Percentiles rank a stretch among this genome's conserved stretches.
Conservation (phyloP, 2,888 invertebrate species). For the Mythimna pallens region DNA sequence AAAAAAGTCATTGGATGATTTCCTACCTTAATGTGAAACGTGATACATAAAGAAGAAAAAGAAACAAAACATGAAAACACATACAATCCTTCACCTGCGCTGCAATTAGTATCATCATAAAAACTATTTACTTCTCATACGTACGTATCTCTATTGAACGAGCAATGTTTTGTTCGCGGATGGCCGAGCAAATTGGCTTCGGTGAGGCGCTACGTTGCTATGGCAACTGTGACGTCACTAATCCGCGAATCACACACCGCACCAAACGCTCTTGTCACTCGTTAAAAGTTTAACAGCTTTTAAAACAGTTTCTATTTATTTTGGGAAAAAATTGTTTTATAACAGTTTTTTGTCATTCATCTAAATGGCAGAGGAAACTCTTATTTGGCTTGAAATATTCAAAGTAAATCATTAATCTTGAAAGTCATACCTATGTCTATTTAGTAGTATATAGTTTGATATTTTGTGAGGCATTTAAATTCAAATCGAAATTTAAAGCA, state of each 20-base stretch:
- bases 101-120: constrained; percentile 11
- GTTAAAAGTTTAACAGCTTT: constrained; percentile 55
- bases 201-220: constrained; percentile 53
- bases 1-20: too few species aligned
- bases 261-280: constrained; percentile 40
- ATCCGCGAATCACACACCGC: constrained; percentile 57
- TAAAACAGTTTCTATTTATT: constrained; percentile 5
- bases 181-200: constrained; percentile 66
- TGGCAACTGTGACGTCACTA: constrained; percentile 55
- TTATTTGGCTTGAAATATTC: neutral
- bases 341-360: neutral
- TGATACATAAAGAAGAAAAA: too few species aligned
- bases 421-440: neutral
- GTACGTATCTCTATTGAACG: constrained; percentile 21
- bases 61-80: too few species aligned
- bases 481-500: constrained; percentile 1
- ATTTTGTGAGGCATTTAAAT: neutral
- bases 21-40: too few species aligned
- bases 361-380: neutral
- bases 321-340: neutral
- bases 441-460: too few species aligned
- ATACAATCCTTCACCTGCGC: neutral
- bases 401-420: too few species aligned
- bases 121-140: constrained; percentile 19
- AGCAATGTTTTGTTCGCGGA: constrained; percentile 48